Evolutionary conservation across 2,888 invertebrate species (phyloP).

Genomic region (Cheilosia pagana): DNA sequence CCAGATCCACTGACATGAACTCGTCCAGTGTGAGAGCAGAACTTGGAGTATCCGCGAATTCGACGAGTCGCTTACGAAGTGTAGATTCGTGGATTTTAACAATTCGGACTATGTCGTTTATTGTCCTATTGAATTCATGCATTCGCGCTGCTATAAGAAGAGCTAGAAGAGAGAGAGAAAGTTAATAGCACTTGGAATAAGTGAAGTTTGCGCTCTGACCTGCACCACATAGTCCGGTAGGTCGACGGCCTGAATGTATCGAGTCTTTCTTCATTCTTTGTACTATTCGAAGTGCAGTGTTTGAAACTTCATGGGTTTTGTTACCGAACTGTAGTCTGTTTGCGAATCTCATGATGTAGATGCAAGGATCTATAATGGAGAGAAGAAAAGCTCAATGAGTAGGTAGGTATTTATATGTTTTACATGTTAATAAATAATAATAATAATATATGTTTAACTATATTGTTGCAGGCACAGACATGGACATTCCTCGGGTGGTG

Average conservation of each 20-base stretch:
- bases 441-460: no score
- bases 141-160: constrained; percentile 96
- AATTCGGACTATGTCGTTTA: constrained; percentile 94
- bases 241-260: constrained; percentile 97
- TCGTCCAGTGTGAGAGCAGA: constrained; percentile 97
- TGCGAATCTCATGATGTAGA: constrained; percentile 97
- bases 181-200: not conserved
- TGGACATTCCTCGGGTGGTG: no score
- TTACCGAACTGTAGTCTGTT: constrained; percentile 95
- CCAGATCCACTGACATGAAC: constrained; percentile 97
- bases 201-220: constrained; percentile 85
- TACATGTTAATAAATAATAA: no score
- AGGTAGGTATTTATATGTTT: not conserved
- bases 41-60: constrained; percentile 98
- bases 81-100: constrained; percentile 98
- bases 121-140: constrained; percentile 94
- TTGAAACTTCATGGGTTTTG: constrained; percentile 97
- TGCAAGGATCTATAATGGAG: constrained; percentile 91
- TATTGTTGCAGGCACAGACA: no score
- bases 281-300: constrained; percentile 96
- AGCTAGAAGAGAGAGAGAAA: constrained; percentile 85
- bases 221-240: constrained; percentile 99
- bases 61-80: constrained; percentile 93
- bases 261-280: constrained; percentile 99
- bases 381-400: not conserved